Evolutionary conservation across 2,113 vertebrate genomes (phyloP), one percentile per base, ranked within the genome.

Genomic region (Pampusana beccarii): DNA sequence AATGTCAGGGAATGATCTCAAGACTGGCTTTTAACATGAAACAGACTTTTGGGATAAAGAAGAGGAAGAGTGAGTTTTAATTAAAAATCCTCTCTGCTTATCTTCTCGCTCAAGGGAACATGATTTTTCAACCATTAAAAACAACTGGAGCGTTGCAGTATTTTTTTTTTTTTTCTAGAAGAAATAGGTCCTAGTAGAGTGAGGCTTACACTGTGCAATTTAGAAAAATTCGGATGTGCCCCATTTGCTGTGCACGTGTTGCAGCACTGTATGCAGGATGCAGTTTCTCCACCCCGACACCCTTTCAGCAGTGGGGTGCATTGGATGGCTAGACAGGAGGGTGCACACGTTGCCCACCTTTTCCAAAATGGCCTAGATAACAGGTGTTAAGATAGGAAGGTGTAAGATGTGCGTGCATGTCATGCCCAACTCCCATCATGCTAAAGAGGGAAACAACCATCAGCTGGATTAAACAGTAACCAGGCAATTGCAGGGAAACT

Each of bases 61-160:
- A 78, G 88, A 88, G 75, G 64, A 90, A 95, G 60, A 90, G 50
- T 10, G 48, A 79, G 23, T 91, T 90, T 93, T 94, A 97, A 97
- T 94, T 95, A 96, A 96, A 90, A 95, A 87, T 58, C 20, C 64
- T 92, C 71, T 86, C 75, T 16, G 79, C 88, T 96, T 93, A 91
- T 94, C 90, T 94, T 90, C 61, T 85, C 33, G 82, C 85, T 88
- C 79, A 80, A 51, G 93, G 67, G 93, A 80, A 66, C 0, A 0
- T 6, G 67, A 70, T 93, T 92, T 80, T 92, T 90, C 79, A 95
- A 16, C 44, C 86, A 80, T 90, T 94, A 67, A 80, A 66, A 88
- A 58, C 62, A 94, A 88, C 50, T 57, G 64, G 64, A 96, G 88
- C 82, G 28, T 94, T 86, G 33, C 87, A 88, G 20, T 20, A 6